Base-by-base conservation (phyloP, 92 coral and sea anemone genomes). In the Phenganax subtilis region DNA sequence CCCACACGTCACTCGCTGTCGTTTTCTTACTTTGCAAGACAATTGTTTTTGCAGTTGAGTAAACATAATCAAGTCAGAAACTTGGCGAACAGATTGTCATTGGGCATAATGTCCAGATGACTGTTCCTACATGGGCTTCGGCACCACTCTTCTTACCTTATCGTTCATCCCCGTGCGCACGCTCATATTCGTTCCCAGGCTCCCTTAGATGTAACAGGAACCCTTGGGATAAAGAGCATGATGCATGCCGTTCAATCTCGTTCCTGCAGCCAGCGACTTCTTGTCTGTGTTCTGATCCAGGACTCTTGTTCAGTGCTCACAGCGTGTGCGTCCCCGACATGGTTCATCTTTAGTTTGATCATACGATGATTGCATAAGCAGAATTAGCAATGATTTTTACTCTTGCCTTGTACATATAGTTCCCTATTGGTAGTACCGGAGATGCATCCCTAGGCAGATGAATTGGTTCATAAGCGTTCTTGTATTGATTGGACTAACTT, bases 361-460 rank as follows among this genome's bases (percentile, higher is more conserved):
- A 37, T 5, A 37, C 47, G 3, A 37, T 37, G 47, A 37, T 5
- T 37, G 47, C 47, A 5, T 37, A 37, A 37, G 47, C 47, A 25
- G 20, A 59, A 59, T 6, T 59, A 59, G 65, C 0, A 6, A 59
- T 59, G 65, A 59, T 20, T 14, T 37, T 37, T 37, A 59, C 16
- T 56, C 63, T 59, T 20, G 65, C 37, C 70, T 8, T 20, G 0
- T 64, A 2, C 17, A 20, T 20, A 20, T 64, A 64, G 29, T 64
- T 28, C 20, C 70, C 31, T 64, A 64, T 64, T 64, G 9, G 70
- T 3, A 7, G 70, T 64, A 6, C 9, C 53, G 73, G 73, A 9
- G 29, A 29, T 68, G 73, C 73, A 30, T 64, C 73, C 73, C 73
- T 55, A 28, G 73, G 73, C 73, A 68, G 73, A 68, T 30, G 52